Evolutionary conservation across 2,797 vertebrate species (phyloP).

Genomic region (Phyllotis vaccarum): DNA sequence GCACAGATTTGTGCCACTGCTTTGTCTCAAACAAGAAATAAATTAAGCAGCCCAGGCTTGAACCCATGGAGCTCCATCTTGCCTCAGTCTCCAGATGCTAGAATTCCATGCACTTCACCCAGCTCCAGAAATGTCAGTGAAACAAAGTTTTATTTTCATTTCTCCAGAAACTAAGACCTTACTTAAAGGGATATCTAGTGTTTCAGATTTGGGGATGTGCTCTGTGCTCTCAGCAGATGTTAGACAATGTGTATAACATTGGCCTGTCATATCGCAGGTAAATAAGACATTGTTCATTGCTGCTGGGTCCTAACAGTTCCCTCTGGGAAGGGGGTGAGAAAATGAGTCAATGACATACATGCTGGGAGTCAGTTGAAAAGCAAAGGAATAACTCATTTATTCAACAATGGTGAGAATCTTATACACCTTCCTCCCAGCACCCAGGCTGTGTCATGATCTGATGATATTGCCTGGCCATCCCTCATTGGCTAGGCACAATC

Average conservation of each 20-base stretch:
- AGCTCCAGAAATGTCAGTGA: conserved; percentile 20
- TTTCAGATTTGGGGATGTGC: not conserved
- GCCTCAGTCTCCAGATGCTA: not conserved
- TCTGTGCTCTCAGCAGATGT: not conserved
- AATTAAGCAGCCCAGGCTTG: not conserved
- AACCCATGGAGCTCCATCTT: not conserved
- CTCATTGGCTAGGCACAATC: no score
- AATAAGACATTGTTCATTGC: not conserved
- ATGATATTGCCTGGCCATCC: no score
- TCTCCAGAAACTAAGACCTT: conserved; percentile 32
- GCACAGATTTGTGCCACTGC: not conserved
- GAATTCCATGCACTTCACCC: not conserved
- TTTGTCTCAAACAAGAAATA: not conserved
- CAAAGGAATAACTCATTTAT: no score
- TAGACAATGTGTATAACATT: not conserved
- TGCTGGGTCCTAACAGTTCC: no score
- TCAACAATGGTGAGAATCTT: no score
- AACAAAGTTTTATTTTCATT: conserved; percentile 6
- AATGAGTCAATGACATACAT: no score
- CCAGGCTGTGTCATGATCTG: no score
- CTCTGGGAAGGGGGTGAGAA: no score
- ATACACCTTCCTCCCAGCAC: no score
- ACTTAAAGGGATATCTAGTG: not conserved
- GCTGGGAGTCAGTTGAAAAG: no score
- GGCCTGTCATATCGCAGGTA: not conserved